Evolutionary conservation across 1,140 invertebrate species (phyloP).

Genomic region (Mycetomoellerius zeteki): DNA sequence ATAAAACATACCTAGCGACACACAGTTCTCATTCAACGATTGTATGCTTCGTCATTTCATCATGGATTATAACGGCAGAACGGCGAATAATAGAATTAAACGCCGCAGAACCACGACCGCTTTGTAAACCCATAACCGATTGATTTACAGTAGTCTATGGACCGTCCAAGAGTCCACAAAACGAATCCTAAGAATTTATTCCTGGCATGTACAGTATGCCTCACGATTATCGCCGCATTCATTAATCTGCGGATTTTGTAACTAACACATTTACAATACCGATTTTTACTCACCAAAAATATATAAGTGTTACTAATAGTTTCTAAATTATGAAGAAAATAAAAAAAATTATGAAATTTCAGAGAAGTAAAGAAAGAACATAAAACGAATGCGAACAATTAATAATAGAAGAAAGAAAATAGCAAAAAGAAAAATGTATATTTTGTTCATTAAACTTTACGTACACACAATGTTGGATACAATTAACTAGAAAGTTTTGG

Average conservation of each 20-base stretch:
- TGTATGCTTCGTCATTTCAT: constrained; percentile 71
- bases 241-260: not conserved
- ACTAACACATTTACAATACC: not conserved
- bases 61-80: constrained; percentile 67
- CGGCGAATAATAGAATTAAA: constrained; percentile 79
- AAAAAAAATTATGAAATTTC: not conserved
- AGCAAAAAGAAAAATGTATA: not conserved
- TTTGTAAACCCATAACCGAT: constrained; percentile 72
- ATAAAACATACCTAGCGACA: not conserved
- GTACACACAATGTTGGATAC: not conserved
- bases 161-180: constrained; percentile 55
- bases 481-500: not conserved
- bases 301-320: not conserved
- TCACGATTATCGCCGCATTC: not conserved
- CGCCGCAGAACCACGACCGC: constrained; percentile 71
- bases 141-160: constrained; percentile 74
- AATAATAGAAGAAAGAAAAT: too few relatives aligned
- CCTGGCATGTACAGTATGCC: constrained; percentile 18
- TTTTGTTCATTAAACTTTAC: not conserved
- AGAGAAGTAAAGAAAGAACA: not conserved
- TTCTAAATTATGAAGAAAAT: not conserved
- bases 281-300: not conserved
- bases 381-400: not conserved
- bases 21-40: constrained; percentile 36
- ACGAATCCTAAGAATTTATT: constrained; percentile 66